Conservation (phyloP, 2,113 vertebrate genomes). For the Cheilinus undulatus region DNA sequence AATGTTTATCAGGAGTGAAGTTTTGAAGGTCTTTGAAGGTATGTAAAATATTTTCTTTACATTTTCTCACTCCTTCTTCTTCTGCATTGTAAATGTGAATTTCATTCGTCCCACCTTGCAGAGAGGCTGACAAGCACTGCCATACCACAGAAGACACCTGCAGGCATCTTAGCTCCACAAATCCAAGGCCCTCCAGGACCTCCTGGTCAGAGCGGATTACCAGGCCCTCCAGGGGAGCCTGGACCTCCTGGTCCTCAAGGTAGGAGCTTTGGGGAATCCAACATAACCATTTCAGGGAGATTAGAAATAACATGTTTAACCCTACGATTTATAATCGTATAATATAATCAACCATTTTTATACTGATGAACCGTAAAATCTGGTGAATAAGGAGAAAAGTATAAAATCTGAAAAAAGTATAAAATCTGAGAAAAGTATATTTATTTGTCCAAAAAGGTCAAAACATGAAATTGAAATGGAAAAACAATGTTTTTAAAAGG, state of each 20-base stretch:
- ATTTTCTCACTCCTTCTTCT: not conserved
- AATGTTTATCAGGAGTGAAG: conserved; percentile 91
- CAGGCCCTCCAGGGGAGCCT: conserved; percentile 91
- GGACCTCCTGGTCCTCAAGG: conserved; percentile 90
- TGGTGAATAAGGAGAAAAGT: too few species aligned
- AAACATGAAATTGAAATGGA: too few species aligned
- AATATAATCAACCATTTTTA: conserved; percentile 31
- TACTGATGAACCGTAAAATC: conserved; percentile 13
- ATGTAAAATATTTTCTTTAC: conserved; percentile 19
- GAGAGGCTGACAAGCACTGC: conserved; percentile 86
- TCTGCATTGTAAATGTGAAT: not conserved
- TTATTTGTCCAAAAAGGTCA: too few species aligned
- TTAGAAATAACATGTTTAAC: conserved; percentile 36
- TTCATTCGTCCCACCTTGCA: conserved; percentile 34
- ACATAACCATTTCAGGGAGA: conserved; percentile 28
- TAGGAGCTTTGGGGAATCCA: conserved; percentile 75
- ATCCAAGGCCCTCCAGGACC: conserved; percentile 89
- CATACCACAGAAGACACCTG: conserved; percentile 88
- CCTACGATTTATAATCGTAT: conserved; percentile 7
- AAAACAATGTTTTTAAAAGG: too few species aligned
- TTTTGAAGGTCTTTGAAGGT: conserved; percentile 95
- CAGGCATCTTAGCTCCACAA: conserved; percentile 91
- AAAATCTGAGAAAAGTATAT: too few species aligned
- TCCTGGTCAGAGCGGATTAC: conserved; percentile 91
- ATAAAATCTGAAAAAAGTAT: too few species aligned